Conservation (phyloP, 2,113 vertebrate genomes). For the Phyllostomus hastatus region DNA sequence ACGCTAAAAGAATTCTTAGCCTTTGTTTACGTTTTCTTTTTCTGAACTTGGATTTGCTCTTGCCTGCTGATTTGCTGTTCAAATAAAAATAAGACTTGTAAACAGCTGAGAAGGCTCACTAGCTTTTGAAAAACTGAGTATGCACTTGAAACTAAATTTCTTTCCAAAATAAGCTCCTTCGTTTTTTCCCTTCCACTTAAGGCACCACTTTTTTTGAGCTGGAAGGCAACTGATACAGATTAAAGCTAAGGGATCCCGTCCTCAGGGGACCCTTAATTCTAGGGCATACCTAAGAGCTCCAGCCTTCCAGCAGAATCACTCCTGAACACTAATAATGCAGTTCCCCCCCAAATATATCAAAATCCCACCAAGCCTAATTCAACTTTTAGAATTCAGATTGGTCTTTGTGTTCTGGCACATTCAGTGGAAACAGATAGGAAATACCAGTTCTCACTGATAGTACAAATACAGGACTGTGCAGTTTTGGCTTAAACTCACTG, state of each 20-base stretch:
- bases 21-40: background rate
- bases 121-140: background rate
- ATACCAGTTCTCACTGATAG: background rate
- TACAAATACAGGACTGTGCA: background rate
- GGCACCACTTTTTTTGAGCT: background rate
- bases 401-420: background rate
- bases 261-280: slow-evolving; percentile 28
- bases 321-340: background rate
- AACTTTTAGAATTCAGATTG: background rate
- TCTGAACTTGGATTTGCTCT: background rate
- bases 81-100: background rate
- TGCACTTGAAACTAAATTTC: background rate
- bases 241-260: background rate
- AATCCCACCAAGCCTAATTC: background rate
- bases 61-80: background rate
- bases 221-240: background rate
- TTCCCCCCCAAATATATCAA: slow-evolving; percentile 14
- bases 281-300: background rate
- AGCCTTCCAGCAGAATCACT: slow-evolving; percentile 26
- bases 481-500: background rate
- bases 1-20: background rate
- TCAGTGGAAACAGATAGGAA: background rate
- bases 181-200: background rate
- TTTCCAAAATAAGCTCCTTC: background rate
- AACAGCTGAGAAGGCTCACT: slow-evolving; percentile 5